Base-by-base conservation (phyloP, 2,888 invertebrate species). In the Erynnis tages region DNA sequence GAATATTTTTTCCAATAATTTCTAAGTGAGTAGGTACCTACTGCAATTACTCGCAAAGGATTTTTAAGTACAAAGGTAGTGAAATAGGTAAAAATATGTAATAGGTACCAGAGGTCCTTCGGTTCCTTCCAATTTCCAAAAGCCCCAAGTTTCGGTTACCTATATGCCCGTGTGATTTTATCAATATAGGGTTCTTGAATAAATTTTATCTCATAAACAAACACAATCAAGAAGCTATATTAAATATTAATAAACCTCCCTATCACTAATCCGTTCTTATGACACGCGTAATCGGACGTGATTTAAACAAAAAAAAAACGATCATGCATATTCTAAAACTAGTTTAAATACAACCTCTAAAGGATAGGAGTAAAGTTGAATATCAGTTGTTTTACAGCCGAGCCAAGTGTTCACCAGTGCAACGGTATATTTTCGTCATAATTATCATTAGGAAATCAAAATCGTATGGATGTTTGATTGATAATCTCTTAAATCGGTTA, bases 401-500 rank as follows among this genome's bases (percentile, higher is more conserved):
- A 14, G 8, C n/a, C 32, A 44, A 34, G 32, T 10, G 16, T n/a
- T n/a, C n/a, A 25, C 21, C 17, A 11, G 19, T 19, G 23, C 61
- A 75, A 73, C 74, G 69, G 71, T 68, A 69, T 55, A 54, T 58
- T 67, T 70, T 64, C 61, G 55, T 62, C 59, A 66, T 72, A 76
- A 73, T 73, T 76, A 76, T 74, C 73, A 59, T 65, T 63, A 58
- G 63, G 56, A 65, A 69, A 73, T 75, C 67, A 73, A 72, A 72
- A 60, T 65, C 63, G 61, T 63, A 35, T 34, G 13, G 23, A 60
- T 65, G 61, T 58, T 67, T 73, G 75, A 77, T 73, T 71, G 72
- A 73, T 76, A 77, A 79, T 77, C 71, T 76, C 64, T 71, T 64
- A 73, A 77, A 76, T 75, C 75, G 65, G 65, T 66, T 61, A 63